Evolutionary conservation across 2,888 invertebrate species (phyloP), one percentile per base, ranked within the genome.

Genomic region (Athetis lepigone): DNA sequence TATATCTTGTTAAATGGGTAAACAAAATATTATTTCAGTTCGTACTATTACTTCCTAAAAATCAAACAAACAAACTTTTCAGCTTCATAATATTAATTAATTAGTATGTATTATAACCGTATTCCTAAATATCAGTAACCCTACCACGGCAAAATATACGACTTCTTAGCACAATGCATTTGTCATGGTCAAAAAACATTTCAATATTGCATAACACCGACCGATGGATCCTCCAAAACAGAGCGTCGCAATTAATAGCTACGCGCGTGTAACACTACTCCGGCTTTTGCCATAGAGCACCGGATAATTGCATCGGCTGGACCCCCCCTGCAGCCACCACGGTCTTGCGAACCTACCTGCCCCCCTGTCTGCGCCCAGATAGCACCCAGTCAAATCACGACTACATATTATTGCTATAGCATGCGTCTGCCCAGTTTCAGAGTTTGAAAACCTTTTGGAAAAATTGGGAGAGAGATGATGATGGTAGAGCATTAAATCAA

Each of bases 241-340:
- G 18, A n/a, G 18, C 45, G 23, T 23, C 13, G 9, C n/a, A 70
- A 40, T 70, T 39, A 60, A 33, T 21, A 33, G 1, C 11, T 27
- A 18, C n/a, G 6, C 2, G 18, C n/a, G 18, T 27, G 43, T 55
- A n/a, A 39, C 27, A 11, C 23, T 23, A 16, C 16, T 13, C 29
- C 18, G 37, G 13, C 2, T 2, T 9, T 19, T 39, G 29, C n/a
- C 13, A 16, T 21, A 1, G n/a, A n/a, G 25, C 2, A 39, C 33
- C 5, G n/a, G 37, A 39, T 70, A 61, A 61, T 66, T 70, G 61
- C 70, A 59, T 33, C 37, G 18, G 6, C 60, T 37, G 19, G 8
- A n/a, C 47, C 33, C 33, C 9, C 37, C 51, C 29, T 3, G 2
- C 36, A 9, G n/a, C 33, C 11, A 1, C 23, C 37, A n/a, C n/a